These are phyloP conservation scores for Bembecia ichneumoniformis DNA, from an alignment of 2,888 invertebrate species.

Conservation along the genomic window DNA sequence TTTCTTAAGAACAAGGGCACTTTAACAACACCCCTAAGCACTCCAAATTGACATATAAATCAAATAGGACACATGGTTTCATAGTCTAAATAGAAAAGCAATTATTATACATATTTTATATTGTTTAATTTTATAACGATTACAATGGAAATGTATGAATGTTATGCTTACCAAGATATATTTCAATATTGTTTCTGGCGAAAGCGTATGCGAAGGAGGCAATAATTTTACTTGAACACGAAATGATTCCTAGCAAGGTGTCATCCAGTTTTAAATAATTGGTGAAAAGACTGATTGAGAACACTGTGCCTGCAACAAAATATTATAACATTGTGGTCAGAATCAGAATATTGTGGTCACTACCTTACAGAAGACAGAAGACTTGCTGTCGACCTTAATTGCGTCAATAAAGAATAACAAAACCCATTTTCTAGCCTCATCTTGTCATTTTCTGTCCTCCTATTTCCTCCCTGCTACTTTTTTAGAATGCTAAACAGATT, in stretches of 20 bases:
- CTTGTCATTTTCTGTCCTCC: no score
- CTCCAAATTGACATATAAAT: no score
- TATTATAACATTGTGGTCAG: conserved; percentile 1
- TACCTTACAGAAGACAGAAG: conserved; percentile 1
- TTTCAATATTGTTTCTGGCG: conserved; percentile 81
- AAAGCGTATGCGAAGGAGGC: conserved; percentile 89
- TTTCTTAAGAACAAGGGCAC: no score
- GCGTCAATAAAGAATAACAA: not conserved
- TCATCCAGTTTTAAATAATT: conserved; percentile 86
- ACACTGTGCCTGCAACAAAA: conserved; percentile 76
- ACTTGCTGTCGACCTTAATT: not conserved
- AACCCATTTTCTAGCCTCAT: no score
- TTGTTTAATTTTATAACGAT: no score
- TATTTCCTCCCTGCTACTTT: no score
- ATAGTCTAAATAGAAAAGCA: no score
- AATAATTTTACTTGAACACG: conserved; percentile 86
- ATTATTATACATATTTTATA: no score
- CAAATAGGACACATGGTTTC: no score
- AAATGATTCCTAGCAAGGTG: conserved; percentile 87
- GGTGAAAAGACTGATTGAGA: conserved; percentile 86
- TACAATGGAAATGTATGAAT: no score
- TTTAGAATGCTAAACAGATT: no score
- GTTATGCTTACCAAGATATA: conserved; percentile 78
- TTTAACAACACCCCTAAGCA: no score
- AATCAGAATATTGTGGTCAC: conserved; percentile 2